Percentiles rank a stretch among this genome's conserved stretches.
These are phyloP conservation scores for Xestoiulus laeticollis DNA, from an alignment of 2,888 invertebrate species.

Conservation along the genomic window DNA sequence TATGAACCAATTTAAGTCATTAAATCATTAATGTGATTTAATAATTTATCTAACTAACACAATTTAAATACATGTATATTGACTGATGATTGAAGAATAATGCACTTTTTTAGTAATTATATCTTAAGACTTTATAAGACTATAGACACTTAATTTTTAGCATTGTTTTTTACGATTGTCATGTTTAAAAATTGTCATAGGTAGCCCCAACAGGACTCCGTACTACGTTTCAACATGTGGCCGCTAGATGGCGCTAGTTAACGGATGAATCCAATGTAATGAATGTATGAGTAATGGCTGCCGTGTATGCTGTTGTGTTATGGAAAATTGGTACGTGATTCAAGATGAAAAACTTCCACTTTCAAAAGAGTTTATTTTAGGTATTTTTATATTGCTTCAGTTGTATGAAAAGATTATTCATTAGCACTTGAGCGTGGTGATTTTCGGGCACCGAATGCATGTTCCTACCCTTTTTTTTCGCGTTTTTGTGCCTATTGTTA, in stretches of 20 bases:
- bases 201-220: neutral
- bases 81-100: no score
- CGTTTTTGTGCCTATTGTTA: neutral
- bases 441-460: neutral
- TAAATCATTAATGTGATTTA: no score
- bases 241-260: neutral
- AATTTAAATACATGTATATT: no score
- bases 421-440: neutral
- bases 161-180: no score
- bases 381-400: no score
- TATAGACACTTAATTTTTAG: no score
- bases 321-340: neutral
- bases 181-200: no score
- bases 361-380: neutral
- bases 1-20: no score
- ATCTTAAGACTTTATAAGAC: no score
- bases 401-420: neutral
- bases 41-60: no score
- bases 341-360: neutral
- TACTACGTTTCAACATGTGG: neutral
- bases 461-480: neutral
- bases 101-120: no score
- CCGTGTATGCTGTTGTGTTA: neutral
- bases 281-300: neutral
- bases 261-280: neutral